phyloP scores from a whole-genome alignment of 1,140 invertebrate species.

The Leptinotarsa defecta region DNA sequence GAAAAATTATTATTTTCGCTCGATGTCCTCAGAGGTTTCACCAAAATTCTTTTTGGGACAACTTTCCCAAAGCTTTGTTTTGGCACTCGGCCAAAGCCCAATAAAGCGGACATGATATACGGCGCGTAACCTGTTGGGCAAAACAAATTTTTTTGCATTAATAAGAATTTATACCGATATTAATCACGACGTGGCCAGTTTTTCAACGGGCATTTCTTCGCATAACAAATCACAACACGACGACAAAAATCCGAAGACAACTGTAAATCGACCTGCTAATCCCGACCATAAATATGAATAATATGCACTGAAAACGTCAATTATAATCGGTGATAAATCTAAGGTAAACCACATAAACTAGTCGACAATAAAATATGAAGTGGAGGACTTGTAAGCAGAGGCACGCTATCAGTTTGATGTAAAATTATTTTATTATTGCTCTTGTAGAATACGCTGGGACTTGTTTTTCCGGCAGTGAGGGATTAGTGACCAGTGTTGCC shows the following conservation, averaged over 20 bases:
- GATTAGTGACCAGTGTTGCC: background rate
- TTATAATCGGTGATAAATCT: conserved; percentile 44
- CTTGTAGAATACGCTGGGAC: background rate
- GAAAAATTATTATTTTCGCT: background rate
- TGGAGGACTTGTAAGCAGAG: conserved; percentile 26
- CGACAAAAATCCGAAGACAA: conserved; percentile 36
- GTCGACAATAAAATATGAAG: conserved; percentile 28
- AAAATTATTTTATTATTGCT: conserved; percentile 15
- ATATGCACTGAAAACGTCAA: conserved; percentile 44
- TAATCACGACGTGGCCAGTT: conserved; percentile 1
- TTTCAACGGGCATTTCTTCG: conserved; percentile 4
- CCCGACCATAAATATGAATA: conserved; percentile 40
- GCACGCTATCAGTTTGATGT: conserved; percentile 30
- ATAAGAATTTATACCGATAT: conserved; percentile 7
- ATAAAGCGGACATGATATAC: background rate
- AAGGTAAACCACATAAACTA: conserved; percentile 37
- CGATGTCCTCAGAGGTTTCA: background rate
- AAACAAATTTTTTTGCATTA: conserved; percentile 5
- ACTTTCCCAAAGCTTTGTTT: conserved; percentile 5
- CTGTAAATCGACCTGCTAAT: conserved; percentile 42
- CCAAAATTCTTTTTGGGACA: background rate
- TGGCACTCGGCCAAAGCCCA: background rate
- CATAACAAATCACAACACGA: background rate
- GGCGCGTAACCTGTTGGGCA: conserved; percentile 4
- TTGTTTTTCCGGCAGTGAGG: conserved; percentile 20